Percentiles rank a stretch among this genome's conserved stretches.
These are phyloP conservation scores for Acleris sparsana DNA, from an alignment of 2,888 invertebrate species.

Conservation along the genomic window DNA sequence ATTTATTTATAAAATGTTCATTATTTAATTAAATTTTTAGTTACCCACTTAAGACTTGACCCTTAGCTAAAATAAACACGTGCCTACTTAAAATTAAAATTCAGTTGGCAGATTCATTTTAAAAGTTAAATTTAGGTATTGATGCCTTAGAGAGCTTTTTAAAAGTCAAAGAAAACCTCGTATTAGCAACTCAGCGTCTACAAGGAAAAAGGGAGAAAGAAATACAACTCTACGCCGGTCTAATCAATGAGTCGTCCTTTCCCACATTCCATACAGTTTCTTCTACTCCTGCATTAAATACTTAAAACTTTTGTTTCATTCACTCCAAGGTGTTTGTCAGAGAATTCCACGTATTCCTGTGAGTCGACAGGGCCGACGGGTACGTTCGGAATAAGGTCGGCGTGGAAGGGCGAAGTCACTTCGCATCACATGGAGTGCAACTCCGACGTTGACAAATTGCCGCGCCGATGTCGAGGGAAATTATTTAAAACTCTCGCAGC, in stretches of 20 bases:
- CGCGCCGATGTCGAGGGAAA: conserved; percentile 54
- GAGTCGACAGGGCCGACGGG: conserved; percentile 23
- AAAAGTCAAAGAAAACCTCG: background rate
- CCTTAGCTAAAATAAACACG: too few species aligned
- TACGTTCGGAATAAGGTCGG: conserved; percentile 19
- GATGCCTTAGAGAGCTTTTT: background rate
- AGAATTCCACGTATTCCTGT: background rate
- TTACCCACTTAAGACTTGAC: too few species aligned
- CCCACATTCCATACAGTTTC: background rate
- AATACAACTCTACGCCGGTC: background rate
- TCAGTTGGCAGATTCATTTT: too few species aligned
- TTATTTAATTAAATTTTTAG: too few species aligned
- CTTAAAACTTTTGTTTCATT: background rate
- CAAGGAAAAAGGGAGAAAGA: background rate
- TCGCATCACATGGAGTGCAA: conserved; percentile 26
- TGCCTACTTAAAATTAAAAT: too few species aligned
- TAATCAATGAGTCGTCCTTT: conserved; percentile 16
- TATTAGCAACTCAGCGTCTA: background rate
- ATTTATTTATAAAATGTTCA: too few species aligned
- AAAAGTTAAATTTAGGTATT: too few species aligned
- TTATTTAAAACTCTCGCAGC: conserved; percentile 56
- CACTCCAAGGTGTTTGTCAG: background rate
- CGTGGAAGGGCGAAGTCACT: conserved; percentile 32
- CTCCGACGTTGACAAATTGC: conserved; percentile 63
- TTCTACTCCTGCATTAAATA: too few species aligned